Evolutionary conservation across 2,797 vertebrate species (phyloP).

Genomic region (Gobio occitaniae): DNA sequence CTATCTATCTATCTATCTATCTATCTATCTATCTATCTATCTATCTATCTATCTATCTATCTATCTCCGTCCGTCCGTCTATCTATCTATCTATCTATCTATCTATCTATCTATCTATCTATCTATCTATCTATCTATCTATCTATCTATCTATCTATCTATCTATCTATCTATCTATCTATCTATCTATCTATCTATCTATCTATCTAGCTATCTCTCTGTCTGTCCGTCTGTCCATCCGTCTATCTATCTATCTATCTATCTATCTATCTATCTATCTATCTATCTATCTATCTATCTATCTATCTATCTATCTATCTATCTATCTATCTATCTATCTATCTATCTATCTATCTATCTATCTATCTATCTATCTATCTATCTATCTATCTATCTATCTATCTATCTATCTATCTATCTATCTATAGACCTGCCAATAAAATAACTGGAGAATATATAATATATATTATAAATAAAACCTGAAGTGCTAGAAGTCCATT

Average conservation of each 20-base stretch:
- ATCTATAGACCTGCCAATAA: not conserved
- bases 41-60: not conserved
- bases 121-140: not conserved
- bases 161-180: not conserved
- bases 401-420: too few relatives aligned
- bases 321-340: not conserved
- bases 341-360: too few relatives aligned
- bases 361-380: too few relatives aligned
- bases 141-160: not conserved
- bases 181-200: not conserved
- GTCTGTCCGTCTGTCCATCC: not conserved
- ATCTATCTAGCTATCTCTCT: not conserved
- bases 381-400: too few relatives aligned
- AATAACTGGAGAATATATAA: not conserved
- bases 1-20: not conserved
- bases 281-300: not conserved
- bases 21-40: not conserved
- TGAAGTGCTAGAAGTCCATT: not conserved
- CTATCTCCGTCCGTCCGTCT: too few relatives aligned
- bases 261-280: not conserved
- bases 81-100: too few relatives aligned
- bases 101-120: not conserved
- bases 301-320: accelerated
- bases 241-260: not conserved
- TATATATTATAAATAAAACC: not conserved